phyloP scores from a whole-genome alignment of 2,113 vertebrate species.

The Lepus timidus region DNA sequence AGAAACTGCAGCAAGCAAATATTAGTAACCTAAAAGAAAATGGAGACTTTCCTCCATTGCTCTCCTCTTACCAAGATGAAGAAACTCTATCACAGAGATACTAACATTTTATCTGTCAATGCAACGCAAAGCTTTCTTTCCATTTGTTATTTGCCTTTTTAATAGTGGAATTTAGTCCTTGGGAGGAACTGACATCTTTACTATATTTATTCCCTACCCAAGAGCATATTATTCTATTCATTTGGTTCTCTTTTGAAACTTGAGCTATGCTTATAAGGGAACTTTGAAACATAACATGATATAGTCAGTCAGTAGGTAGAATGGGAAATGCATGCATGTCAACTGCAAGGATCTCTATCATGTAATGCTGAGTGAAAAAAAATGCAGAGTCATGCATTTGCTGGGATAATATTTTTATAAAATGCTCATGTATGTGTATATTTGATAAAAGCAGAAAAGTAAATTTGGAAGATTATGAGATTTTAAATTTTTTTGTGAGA shows the following conservation, averaged over 20 bases:
- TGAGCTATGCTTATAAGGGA: neutral
- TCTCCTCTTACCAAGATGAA: neutral
- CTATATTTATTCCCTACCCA: neutral
- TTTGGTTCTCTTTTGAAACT: neutral
- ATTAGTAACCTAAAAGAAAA: slow-evolving; percentile 19
- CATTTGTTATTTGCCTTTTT: neutral
- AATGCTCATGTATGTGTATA: neutral
- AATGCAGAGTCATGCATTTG: neutral
- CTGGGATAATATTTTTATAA: neutral
- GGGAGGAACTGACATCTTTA: neutral
- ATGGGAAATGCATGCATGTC: neutral
- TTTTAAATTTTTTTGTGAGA: slow-evolving; percentile 21
- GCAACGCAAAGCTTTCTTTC: neutral
- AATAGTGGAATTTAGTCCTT: slow-evolving; percentile 18
- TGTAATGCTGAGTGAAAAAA: neutral
- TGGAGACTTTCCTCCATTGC: neutral
- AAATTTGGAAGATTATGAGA: neutral
- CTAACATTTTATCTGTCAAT: neutral
- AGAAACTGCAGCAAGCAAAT: neutral
- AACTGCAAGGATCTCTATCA: neutral
- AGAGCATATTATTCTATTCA: neutral
- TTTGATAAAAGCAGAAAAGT: neutral
- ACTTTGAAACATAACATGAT: neutral
- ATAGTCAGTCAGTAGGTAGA: neutral
- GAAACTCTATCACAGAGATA: neutral